phyloP scores from a whole-genome alignment of 1,140 invertebrate genomes.

The Hypsibius dujardini region DNA sequence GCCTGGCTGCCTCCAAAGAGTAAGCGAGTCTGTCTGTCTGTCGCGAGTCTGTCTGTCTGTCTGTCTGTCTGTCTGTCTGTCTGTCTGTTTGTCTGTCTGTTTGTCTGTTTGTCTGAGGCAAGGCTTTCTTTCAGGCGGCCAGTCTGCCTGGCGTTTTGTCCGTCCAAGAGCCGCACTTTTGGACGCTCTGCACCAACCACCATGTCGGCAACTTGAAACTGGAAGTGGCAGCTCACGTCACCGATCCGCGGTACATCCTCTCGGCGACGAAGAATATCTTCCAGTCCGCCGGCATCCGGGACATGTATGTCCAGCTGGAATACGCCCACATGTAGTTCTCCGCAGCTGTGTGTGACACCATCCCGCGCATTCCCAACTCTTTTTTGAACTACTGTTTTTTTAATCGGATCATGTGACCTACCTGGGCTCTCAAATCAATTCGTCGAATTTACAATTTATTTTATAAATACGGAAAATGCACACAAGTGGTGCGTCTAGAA shows the following conservation, averaged over 20 bases:
- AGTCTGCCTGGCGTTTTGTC: conserved; percentile 29
- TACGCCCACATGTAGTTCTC: not conserved
- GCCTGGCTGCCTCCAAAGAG: conserved; percentile 72
- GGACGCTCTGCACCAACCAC: conserved; percentile 81
- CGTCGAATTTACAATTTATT: no score
- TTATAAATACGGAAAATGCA: no score
- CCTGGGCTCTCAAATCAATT: no score
- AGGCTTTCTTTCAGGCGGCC: not conserved
- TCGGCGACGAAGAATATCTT: conserved; percentile 86
- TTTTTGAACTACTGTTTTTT: no score
- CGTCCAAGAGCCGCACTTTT: conserved; percentile 75
- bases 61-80: no score
- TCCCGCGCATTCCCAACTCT: no score
- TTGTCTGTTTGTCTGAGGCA: not conserved
- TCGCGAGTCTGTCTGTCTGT: not conserved
- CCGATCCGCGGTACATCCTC: conserved; percentile 73
- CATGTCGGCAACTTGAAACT: conserved; percentile 79
- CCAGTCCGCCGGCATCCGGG: conserved; percentile 20
- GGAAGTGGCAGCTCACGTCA: conserved; percentile 62
- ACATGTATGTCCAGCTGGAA: conserved; percentile 14
- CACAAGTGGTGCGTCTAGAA: no score
- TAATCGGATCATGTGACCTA: no score
- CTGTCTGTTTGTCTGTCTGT: not conserved
- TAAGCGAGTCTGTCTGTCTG: conserved; percentile 25
- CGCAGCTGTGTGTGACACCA: no score